Percentiles rank a stretch among this genome's conserved stretches.
phyloP scores from a whole-genome alignment of 2,888 invertebrate genomes.

The Sinotaia quadrata region DNA sequence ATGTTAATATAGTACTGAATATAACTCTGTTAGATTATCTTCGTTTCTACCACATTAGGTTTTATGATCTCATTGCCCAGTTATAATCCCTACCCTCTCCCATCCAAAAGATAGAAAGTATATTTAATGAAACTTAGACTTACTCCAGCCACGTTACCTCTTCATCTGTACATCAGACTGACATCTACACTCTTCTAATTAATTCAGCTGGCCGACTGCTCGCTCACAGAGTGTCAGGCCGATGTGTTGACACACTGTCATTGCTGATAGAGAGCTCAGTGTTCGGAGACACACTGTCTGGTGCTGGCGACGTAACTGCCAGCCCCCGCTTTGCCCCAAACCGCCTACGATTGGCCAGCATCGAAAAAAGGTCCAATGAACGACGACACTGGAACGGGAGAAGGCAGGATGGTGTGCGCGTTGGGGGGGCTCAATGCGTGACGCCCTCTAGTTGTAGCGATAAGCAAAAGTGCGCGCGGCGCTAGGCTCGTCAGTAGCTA shows the following conservation, averaged over 20 bases:
- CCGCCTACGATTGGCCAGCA: constrained; percentile 8
- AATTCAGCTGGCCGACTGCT: constrained; percentile 10
- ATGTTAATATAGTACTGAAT: too few species aligned
- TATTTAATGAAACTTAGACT: not conserved
- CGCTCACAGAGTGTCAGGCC: constrained; percentile 6
- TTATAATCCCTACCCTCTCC: too few species aligned
- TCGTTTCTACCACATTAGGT: too few species aligned
- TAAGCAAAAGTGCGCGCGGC: constrained; percentile 5
- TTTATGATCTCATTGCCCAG: too few species aligned
- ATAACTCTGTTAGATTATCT: too few species aligned
- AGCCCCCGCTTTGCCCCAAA: constrained; percentile 4
- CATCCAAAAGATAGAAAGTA: not conserved
- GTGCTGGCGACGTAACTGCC: not conserved
- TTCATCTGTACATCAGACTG: not conserved
- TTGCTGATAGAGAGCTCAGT: constrained; percentile 25
- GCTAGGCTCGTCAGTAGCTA: constrained; percentile 20
- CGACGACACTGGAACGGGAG: not conserved
- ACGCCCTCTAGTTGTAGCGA: constrained; percentile 3
- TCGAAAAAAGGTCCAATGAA: not conserved
- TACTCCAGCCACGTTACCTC: not conserved
- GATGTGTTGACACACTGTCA: constrained; percentile 25
- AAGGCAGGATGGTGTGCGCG: too few species aligned
- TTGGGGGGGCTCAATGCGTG: not conserved
- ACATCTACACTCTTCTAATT: not conserved
- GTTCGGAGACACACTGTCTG: constrained; percentile 24